These are phyloP conservation scores for Phenganax marumi DNA, from an alignment of 92 coral and sea anemone genomes.

Conservation along the genomic window DNA sequence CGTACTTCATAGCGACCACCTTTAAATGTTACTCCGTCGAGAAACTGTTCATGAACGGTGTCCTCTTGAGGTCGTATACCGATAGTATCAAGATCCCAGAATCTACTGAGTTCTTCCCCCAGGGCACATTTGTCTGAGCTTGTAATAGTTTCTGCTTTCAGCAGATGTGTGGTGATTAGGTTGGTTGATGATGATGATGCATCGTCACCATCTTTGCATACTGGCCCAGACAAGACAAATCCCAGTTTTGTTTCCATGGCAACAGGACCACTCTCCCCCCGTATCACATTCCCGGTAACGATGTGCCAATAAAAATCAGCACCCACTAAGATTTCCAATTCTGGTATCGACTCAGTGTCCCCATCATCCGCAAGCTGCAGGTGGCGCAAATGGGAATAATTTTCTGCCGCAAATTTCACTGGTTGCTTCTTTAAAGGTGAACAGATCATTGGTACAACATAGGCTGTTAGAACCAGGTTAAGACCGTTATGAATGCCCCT, in stretches of 20 bases:
- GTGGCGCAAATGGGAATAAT: constrained; percentile 36
- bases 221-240: constrained; percentile 54
- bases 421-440: constrained; percentile 44
- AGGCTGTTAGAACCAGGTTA: background rate
- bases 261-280: constrained; percentile 63
- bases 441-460: too few relatives aligned
- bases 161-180: constrained; percentile 40
- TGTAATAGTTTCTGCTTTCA: constrained; percentile 22
- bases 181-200: constrained; percentile 27
- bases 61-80: constrained; percentile 40
- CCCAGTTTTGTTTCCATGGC: constrained; percentile 55
- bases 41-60: constrained; percentile 32
- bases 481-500: background rate
- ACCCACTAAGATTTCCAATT: constrained; percentile 49
- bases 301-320: constrained; percentile 54
- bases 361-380: constrained; percentile 43
- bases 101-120: background rate
- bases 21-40: background rate
- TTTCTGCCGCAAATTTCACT: constrained; percentile 37
- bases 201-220: background rate
- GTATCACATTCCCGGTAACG: constrained; percentile 43
- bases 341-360: background rate
- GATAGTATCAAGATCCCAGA: constrained; percentile 47
- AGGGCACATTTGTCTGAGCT: background rate
- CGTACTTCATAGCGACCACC: constrained; percentile 27